These are phyloP conservation scores for Thalassoma bifasciatum DNA, from an alignment of 2,113 vertebrate genomes.

Conservation along the genomic window DNA sequence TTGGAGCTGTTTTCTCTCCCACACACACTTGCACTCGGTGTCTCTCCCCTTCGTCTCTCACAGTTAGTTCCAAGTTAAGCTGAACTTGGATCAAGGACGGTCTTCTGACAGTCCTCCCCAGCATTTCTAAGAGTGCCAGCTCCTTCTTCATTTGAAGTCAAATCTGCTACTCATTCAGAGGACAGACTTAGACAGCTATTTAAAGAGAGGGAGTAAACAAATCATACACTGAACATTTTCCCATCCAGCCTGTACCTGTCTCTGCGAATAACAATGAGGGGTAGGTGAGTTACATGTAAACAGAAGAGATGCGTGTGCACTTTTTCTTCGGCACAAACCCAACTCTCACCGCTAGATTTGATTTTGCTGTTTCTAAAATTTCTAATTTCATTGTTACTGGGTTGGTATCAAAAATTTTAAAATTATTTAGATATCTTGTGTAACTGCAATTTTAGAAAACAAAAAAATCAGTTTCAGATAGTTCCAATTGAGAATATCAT, in stretches of 20 bases:
- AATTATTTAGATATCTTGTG: no score
- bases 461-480: no score
- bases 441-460: no score
- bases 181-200: slow-evolving; percentile 46
- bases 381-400: no score
- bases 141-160: slow-evolving; percentile 42
- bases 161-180: slow-evolving; percentile 41
- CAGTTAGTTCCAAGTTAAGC: slow-evolving; percentile 21
- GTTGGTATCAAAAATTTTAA: no score
- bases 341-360: no score
- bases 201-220: slow-evolving; percentile 53
- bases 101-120: slow-evolving; percentile 18
- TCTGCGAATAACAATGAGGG: slow-evolving; percentile 39
- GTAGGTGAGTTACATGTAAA: slow-evolving; percentile 25
- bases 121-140: slow-evolving; percentile 27
- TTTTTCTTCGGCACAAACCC: not conserved
- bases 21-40: slow-evolving; percentile 3
- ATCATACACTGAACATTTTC: slow-evolving; percentile 28
- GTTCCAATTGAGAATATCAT: no score
- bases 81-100: slow-evolving; percentile 39
- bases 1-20: slow-evolving; percentile 14
- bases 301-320: slow-evolving; percentile 9
- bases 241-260: slow-evolving; percentile 35
- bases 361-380: no score
- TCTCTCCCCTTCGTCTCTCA: slow-evolving; percentile 27